A percentile compares a stretch with the other conserved stretches of the same genome.
phyloP scores from a whole-genome alignment of 2,888 invertebrate species.

The Dendrolimus houi region DNA sequence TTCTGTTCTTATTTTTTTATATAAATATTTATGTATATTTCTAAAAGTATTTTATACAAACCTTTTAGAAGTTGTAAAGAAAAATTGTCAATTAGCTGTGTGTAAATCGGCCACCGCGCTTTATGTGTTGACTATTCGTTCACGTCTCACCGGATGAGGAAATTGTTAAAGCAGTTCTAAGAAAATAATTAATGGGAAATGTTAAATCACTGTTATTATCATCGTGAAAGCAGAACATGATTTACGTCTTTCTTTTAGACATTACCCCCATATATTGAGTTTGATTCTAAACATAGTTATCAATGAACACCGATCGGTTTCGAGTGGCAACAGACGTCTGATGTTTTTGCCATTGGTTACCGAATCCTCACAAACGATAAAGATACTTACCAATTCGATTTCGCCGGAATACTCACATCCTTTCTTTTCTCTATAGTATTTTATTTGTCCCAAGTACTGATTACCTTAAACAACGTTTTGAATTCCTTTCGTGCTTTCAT shows the following conservation, averaged over 20 bases:
- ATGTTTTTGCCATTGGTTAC: too few relatives aligned
- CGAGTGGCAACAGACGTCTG: too few relatives aligned
- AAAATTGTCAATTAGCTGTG: background rate
- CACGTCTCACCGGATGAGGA: constrained; percentile 31
- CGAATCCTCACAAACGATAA: too few relatives aligned
- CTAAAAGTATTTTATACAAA: background rate
- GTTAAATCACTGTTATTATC: constrained; percentile 5
- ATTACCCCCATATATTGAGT: too few relatives aligned
- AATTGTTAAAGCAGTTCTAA: constrained; percentile 30
- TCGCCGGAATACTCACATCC: too few relatives aligned
- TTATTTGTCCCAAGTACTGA: too few relatives aligned
- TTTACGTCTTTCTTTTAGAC: background rate
- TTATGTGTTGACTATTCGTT: background rate
- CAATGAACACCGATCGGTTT: too few relatives aligned
- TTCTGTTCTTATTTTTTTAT: background rate
- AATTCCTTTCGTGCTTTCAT: too few relatives aligned
- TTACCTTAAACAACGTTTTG: too few relatives aligned
- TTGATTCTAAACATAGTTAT: too few relatives aligned
- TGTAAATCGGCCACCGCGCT: background rate
- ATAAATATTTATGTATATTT: background rate
- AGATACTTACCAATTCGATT: too few relatives aligned
- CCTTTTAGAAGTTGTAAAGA: background rate
- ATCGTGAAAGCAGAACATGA: constrained; percentile 7
- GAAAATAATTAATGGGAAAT: constrained; percentile 25
- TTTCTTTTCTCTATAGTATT: too few relatives aligned